phyloP scores from a whole-genome alignment of 2,797 vertebrate species.

The Peromyscus melanophrys region DNA sequence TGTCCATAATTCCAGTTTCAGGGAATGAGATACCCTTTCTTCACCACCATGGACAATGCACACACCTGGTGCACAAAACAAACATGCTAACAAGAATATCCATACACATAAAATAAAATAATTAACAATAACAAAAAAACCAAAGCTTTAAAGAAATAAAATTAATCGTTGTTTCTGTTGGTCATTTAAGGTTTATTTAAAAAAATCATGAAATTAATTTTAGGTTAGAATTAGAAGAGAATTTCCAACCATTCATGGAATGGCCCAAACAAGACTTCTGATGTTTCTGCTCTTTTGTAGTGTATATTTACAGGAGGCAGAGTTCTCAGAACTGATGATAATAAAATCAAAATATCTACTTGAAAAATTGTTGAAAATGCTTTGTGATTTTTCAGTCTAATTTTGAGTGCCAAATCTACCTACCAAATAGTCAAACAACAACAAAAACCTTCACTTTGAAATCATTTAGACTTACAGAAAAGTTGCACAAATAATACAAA shows the following conservation, averaged over 20 bases:
- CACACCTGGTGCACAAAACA: background rate
- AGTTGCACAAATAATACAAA: constrained; percentile 20
- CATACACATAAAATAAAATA: background rate
- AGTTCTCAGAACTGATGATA: background rate
- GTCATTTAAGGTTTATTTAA: background rate
- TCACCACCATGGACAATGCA: background rate
- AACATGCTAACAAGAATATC: background rate
- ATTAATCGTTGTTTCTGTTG: background rate
- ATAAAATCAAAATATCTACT: background rate
- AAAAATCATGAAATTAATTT: background rate
- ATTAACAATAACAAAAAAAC: background rate
- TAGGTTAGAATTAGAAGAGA: background rate
- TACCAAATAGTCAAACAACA: background rate
- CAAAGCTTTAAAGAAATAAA: background rate
- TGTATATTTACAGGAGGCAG: background rate
- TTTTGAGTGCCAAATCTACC: background rate
- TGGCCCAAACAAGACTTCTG: background rate
- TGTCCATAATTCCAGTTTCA: background rate
- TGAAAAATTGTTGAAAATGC: background rate
- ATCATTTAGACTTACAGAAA: background rate
- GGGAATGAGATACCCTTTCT: background rate
- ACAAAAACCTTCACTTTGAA: background rate
- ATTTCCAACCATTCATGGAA: background rate
- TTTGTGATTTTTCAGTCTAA: background rate
- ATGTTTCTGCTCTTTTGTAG: background rate